Base-by-base conservation (phyloP, 2,797 vertebrate species). In the Cynopterus sphinx region DNA sequence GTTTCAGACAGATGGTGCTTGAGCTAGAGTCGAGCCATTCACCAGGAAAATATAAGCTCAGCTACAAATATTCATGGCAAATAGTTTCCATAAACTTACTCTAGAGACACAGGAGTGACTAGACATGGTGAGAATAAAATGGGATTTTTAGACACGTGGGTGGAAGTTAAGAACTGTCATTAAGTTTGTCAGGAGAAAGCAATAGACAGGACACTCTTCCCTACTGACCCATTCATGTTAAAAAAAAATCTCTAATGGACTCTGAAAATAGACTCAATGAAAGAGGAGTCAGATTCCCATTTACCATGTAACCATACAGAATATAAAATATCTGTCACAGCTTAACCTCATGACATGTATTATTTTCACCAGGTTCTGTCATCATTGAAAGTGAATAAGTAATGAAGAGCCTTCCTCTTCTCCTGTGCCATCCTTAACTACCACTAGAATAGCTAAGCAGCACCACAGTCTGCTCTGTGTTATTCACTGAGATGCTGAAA, bases 1-100 rank as follows among this genome's bases (percentile, higher is more conserved):
- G 70, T 90, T 96, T 96, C 78, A 83, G 55, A 93, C 95, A 97
- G 95, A 97, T 97, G 96, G 92, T 96, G 87, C 90, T 96, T 94
- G 81, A 96, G 95, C 92, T 85, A 89, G 97, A 97, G 96, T 95
- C 93, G 89, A 92, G 90, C 31, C 83, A 21, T 87, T 94, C 77
- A 77, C 91, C 75, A 96, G 67, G 88, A 97, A 97, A 97, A 94
- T 92, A 97, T 88, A 92, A 93, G 93, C 75, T 97, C 91, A 91
- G 91, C 95, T 97, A 94, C 86, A 96, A 91, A 96, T 94, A 97
- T 81, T 89, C 71, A 63, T 93, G 71, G 94, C 78, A 96, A 97
- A 93, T 24, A 74, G 65, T 91, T 96, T 94, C 63, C 49, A 77
- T 81, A 85, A 93, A 91, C 78, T 95, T 93, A 94, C 82, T 95